phyloP scores from a whole-genome alignment of 2,888 invertebrate species.

The Terebella lapidaria region DNA sequence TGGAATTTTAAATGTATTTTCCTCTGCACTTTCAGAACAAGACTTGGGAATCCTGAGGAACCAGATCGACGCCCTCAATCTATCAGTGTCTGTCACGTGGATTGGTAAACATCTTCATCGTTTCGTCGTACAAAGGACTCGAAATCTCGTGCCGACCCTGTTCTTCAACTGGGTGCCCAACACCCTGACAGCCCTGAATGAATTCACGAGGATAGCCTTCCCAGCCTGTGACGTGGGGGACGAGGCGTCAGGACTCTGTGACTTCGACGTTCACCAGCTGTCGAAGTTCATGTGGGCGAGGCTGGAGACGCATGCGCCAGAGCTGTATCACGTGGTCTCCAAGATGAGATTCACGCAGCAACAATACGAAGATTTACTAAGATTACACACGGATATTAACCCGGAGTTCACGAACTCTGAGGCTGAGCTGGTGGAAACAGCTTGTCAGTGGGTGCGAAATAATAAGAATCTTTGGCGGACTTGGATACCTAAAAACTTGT shows the following conservation, averaged over 20 bases:
- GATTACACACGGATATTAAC: slow-evolving; percentile 6
- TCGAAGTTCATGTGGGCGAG: slow-evolving; percentile 59
- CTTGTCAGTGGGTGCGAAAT: slow-evolving; percentile 66
- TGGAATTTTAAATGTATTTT: too few relatives aligned
- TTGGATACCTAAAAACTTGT: slow-evolving; percentile 53
- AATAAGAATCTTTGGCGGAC: slow-evolving; percentile 55
- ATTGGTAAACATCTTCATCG: slow-evolving; percentile 60
- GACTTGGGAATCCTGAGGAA: slow-evolving; percentile 39
- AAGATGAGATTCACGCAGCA: slow-evolving; percentile 55
- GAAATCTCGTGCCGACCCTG: slow-evolving; percentile 56
- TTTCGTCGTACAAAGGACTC: slow-evolving; percentile 41
- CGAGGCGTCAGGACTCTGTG: slow-evolving; percentile 55
- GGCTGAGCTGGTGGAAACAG: slow-evolving; percentile 55
- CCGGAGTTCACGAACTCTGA: not conserved
- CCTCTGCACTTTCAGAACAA: slow-evolving; percentile 39
- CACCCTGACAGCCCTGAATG: slow-evolving; percentile 53
- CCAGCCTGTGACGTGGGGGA: slow-evolving; percentile 58
- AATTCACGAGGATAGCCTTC: slow-evolving; percentile 61
- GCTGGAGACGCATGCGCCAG: slow-evolving; percentile 58
- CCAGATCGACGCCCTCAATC: slow-evolving; percentile 61
- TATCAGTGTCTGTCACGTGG: slow-evolving; percentile 68
- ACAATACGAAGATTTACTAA: slow-evolving; percentile 59
- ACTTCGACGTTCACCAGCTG: slow-evolving; percentile 66
- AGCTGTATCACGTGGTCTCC: slow-evolving; percentile 46
- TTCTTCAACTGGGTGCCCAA: slow-evolving; percentile 68